Percentiles rank a stretch among this genome's conserved stretches.
phyloP scores from a whole-genome alignment of 2,797 vertebrate genomes.

The Xenentodon cancila region DNA sequence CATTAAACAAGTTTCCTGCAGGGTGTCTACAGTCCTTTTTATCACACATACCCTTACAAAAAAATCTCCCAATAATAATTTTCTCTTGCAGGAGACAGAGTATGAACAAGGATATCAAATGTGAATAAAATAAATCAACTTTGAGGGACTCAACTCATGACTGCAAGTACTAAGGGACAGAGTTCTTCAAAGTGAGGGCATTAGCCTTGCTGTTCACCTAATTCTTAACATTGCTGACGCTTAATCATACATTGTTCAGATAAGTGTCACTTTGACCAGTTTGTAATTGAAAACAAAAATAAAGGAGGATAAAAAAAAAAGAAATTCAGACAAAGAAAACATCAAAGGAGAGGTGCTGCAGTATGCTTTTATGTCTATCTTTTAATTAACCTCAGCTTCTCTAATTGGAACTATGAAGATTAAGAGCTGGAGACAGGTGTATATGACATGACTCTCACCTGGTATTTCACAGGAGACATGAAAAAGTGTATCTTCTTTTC shows the following conservation, averaged over 20 bases:
- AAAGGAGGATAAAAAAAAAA: constrained; percentile 15
- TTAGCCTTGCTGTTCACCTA: constrained; percentile 33
- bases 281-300: constrained; percentile 12
- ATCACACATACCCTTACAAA: background rate
- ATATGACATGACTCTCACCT: constrained; percentile 46
- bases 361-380: constrained; percentile 20
- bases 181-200: constrained; percentile 36
- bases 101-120: background rate
- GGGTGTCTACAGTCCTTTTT: background rate
- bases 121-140: constrained; percentile 30
- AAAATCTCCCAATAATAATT: constrained; percentile 9
- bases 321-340: constrained; percentile 12
- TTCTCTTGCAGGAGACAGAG: background rate
- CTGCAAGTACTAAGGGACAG: constrained; percentile 37
- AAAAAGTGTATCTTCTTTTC: constrained; percentile 14
- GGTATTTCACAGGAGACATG: constrained; percentile 42
- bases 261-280: constrained; percentile 40
- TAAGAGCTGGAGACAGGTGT: constrained; percentile 60
- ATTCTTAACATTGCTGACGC: constrained; percentile 44
- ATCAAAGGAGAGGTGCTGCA: constrained; percentile 8
- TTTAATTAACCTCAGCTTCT: constrained; percentile 50
- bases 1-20: no score
- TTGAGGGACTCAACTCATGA: constrained; percentile 3
- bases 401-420: constrained; percentile 62
- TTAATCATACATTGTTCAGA: constrained; percentile 18